Percentiles rank a stretch among this genome's conserved stretches.
phyloP scores from a whole-genome alignment of 2,888 invertebrate genomes.

The Oscheius sp. region DNA sequence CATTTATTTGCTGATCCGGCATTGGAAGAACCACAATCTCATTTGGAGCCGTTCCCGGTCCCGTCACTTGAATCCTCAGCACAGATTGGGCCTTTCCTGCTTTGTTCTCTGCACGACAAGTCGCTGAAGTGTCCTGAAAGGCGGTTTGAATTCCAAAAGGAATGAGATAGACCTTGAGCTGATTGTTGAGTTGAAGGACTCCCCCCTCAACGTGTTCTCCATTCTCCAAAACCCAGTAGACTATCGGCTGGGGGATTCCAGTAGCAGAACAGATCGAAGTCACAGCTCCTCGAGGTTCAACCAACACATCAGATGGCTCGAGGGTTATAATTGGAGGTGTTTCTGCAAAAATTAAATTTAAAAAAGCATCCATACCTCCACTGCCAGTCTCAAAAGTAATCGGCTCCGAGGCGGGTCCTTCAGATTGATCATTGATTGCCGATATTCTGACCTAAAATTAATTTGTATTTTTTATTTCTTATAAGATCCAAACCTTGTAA shows the following conservation, averaged over 20 bases:
- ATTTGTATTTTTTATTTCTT: no score
- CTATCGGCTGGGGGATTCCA: constrained; percentile 61
- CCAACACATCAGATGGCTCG: constrained; percentile 53
- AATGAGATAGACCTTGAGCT: constrained; percentile 31
- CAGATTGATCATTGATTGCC: constrained; percentile 68
- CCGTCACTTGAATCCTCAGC: constrained; percentile 56
- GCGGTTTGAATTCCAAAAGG: not conserved
- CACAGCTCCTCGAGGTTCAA: constrained; percentile 59
- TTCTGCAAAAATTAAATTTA: constrained; percentile 40
- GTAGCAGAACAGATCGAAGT: constrained; percentile 58
- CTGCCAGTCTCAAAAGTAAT: constrained; percentile 63
- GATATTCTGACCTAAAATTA: constrained; percentile 50
- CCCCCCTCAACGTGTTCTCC: constrained; percentile 53
- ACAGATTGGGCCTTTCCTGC: constrained; percentile 63
- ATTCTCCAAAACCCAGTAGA: constrained; percentile 63
- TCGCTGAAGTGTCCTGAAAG: constrained; percentile 59
- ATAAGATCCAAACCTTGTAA: constrained; percentile 40
- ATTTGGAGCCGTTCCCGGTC: constrained; percentile 68
- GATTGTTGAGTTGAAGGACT: constrained; percentile 37
- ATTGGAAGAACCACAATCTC: constrained; percentile 65
- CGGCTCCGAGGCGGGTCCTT: constrained; percentile 66
- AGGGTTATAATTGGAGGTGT: constrained; percentile 62
- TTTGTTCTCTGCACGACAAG: constrained; percentile 66
- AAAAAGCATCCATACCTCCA: constrained; percentile 44
- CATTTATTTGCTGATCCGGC: constrained; percentile 63